phyloP scores from a whole-genome alignment of 2,888 invertebrate genomes.

The Dermolepida albohirtum region DNA sequence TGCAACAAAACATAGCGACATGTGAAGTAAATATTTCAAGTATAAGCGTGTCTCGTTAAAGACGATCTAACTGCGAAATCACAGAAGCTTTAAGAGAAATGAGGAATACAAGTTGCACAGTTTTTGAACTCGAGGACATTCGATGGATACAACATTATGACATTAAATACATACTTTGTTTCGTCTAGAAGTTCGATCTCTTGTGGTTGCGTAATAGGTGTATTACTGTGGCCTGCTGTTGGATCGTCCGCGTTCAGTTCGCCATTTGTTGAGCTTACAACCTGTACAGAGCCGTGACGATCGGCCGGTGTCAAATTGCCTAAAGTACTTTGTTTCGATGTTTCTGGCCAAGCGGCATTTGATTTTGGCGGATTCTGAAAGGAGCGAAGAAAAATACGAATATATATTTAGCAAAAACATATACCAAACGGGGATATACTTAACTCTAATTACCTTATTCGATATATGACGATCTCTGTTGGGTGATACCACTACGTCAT shows the following conservation, averaged over 20 bases:
- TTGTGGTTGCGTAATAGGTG: slow-evolving; percentile 92
- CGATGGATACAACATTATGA: background rate
- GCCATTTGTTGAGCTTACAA: slow-evolving; percentile 97
- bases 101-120: no score
- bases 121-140: no score
- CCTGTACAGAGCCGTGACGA: slow-evolving; percentile 97
- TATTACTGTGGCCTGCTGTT: slow-evolving; percentile 96
- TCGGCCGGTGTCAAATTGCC: slow-evolving; percentile 94
- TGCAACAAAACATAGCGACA: no score
- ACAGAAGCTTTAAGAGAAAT: no score
- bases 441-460: slow-evolving; percentile 75
- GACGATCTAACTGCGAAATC: no score
- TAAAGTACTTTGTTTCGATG: slow-evolving; percentile 83
- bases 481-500: slow-evolving; percentile 91
- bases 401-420: slow-evolving; percentile 22
- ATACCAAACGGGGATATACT: slow-evolving; percentile 24
- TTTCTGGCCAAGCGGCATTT: slow-evolving; percentile 79
- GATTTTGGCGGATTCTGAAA: slow-evolving; percentile 73
- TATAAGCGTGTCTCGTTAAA: no score
- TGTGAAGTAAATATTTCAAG: no score
- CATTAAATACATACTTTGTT: slow-evolving; percentile 85
- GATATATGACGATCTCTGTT: slow-evolving; percentile 87
- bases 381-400: no score
- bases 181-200: slow-evolving; percentile 97
- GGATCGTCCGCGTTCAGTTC: slow-evolving; percentile 96